These are phyloP conservation scores for Eupithecia subfuscata DNA, from an alignment of 2,888 invertebrate genomes.

Conservation along the genomic window DNA sequence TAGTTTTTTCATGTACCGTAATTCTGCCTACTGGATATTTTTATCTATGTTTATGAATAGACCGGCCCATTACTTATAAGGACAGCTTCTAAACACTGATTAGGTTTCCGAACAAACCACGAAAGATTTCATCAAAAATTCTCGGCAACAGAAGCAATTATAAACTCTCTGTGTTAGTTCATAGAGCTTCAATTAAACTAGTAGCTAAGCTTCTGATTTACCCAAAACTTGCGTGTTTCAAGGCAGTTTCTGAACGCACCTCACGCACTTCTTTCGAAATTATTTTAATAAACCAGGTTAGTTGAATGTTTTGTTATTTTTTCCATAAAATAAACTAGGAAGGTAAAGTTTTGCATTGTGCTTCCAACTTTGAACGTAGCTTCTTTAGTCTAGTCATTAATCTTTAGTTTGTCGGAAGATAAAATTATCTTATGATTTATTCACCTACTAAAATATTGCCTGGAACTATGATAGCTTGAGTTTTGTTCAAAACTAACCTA, in stretches of 20 bases:
- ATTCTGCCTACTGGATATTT: conserved; percentile 53
- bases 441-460: background rate
- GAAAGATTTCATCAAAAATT: conserved; percentile 42
- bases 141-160: conserved; percentile 5
- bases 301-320: conserved; percentile 72
- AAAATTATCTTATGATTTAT: conserved; percentile 6
- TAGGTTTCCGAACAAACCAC: conserved; percentile 61
- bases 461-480: background rate
- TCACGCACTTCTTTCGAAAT: conserved; percentile 80
- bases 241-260: conserved; percentile 69
- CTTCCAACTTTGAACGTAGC: conserved; percentile 11
- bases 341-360: conserved; percentile 46
- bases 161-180: conserved; percentile 36
- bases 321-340: conserved; percentile 50
- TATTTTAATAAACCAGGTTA: conserved; percentile 81
- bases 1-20: conserved; percentile 62
- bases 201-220: conserved; percentile 53
- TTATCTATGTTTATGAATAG: conserved; percentile 70
- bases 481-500: background rate
- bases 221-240: conserved; percentile 66
- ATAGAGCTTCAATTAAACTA: conserved; percentile 48
- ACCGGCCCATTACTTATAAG: conserved; percentile 66
- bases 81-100: conserved; percentile 74
- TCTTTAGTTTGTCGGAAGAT: conserved; percentile 38
- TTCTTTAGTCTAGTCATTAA: conserved; percentile 22